Base-by-base conservation (phyloP, 2,888 invertebrate species). In the Eristalis tenax region DNA sequence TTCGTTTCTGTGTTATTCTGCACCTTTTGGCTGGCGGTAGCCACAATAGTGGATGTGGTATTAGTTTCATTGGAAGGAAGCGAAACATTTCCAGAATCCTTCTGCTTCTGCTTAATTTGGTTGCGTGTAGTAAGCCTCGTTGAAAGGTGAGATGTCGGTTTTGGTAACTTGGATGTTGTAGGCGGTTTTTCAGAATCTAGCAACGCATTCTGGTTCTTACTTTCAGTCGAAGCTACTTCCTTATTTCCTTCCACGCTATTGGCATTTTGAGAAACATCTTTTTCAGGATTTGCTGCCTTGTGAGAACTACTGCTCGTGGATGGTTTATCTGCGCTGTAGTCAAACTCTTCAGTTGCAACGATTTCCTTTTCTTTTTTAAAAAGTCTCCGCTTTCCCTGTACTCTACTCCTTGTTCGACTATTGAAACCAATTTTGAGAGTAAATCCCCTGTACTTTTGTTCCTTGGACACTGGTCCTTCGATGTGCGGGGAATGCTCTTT, bases 351-450 rank as follows among this genome's bases (percentile, higher is more conserved):
- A 2, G 1, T 28, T 22, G 56, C 63, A 18, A 11, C 6, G 11
- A 26, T 70, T 13, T 18, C 23, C 8, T 70, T 80, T 57, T 80
- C 59, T 32, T 22, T 79, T 61, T 81, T 85, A 2, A 69, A 26
- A 8, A 66, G 70, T 26, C 76, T 83, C 1, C 83, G 43, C 13
- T n/a, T 40, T 66, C 61, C 38, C 15, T 40, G 69, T 15, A 32
- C 78, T 64, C 88, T 68, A 18, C 35, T 69, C 40, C 75, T 74
- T 79, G 80, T 43, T 35, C 74, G 74, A 18, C 83, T 64, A 64
- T 83, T 86, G 1, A 77, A 86, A 2, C 75, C 80, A 56, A 86
- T 74, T n/a, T 70, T 64, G 6, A 86, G 70, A 15, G 66, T 43
- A 66, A 43, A 83, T 15, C 83, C 78, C 11, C 28, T 63, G 11